Evolutionary conservation across 2,888 invertebrate species (phyloP), one percentile per base, ranked within the genome.

Genomic region (Aspidiotus destructor): DNA sequence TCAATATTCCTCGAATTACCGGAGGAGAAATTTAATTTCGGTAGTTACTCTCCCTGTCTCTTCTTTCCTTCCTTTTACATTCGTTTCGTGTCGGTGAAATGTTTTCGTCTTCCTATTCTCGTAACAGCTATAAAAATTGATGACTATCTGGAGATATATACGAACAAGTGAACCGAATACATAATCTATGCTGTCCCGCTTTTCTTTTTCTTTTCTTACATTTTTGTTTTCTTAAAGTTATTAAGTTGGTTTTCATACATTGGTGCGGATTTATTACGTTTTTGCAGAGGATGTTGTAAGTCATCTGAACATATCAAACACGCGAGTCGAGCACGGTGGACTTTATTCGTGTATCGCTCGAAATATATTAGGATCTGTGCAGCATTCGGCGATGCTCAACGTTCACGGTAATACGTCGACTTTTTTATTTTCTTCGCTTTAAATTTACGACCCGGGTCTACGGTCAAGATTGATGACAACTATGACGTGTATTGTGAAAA

Each of bases 301-400:
- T 80, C 88, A 89, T 79, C 82, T 90, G 75, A 90, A 91, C 80
- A 84, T 90, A 73, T 85, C 87, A 53, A 85, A 86, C 60, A 87
- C 88, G 57, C 82, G 86, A 13, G 84, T 89, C 3, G 87, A 89
- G 73, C 92, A 92, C 75, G 91, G 92, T 17, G 92, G 91, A 0
- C 83, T 89, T 55, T 93, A 92, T 79, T 86, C 87, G 28, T 93
- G 93, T 76, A 80, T 86, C 62, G 91, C 89, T 2, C 82, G 84
- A 75, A 89, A 89, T 79, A 82, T 86, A 5, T 80, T 89, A 71
- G 89, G 89, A 48, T 81, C 81, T 7, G 84, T 84, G 41, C 84
- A 85, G 70, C 88, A 89, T 77, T 85, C 88, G 72, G 85, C 88
- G 8, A 80, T 88, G 72, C 82, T 89, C 70, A 89, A 89, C 78